Base-by-base conservation (phyloP, 2,113 vertebrate species). In the Glareola pratincola region DNA sequence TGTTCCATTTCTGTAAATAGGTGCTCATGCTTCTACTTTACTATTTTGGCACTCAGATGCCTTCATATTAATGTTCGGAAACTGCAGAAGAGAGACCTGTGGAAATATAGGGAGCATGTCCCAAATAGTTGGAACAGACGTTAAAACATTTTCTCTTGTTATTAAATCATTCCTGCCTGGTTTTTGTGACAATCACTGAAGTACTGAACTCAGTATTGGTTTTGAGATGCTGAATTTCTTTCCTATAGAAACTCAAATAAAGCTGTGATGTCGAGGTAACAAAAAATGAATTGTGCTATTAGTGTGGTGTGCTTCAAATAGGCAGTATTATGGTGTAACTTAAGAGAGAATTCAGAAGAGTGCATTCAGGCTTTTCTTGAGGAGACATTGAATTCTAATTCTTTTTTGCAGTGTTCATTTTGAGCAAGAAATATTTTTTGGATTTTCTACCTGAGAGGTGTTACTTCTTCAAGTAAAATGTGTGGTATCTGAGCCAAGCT, bases 141-240 rank as follows among this genome's bases (percentile, higher is more conserved):
- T 12, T 57, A 32, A 47, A n/a, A 50, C 0, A 2, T 43, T 74
- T 45, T 57, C 9, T 2, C 6, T 60, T 78, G 18, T 56, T 75
- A 17, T 30, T 50, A 62, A 57, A 95, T 50, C 15, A 26, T 68
- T 47, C 43, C 68, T 63, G 18, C 36, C 93, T 60, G 9, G 1
- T 27, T 88, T 85, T 71, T 66, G 16, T 90, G 60, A 10, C 6
- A 8, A 13, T 41, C 14, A 10, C 82, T 68, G 34, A 43, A 74
- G 45, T 78, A 54, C 29, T 43, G 62, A 93, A 81, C 72, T 85
- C 32, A 5, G 0, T 26, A 8, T 76, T 85, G 71, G 19, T 60
- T 93, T 85, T 69, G 75, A 88, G 71, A 62, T 60, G 57, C 67
- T 83, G 48, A 60, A 36, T 90, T 88, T 90, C 48, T 68, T 82